phyloP scores from a whole-genome alignment of 2,113 vertebrate genomes.

The Actinemys pallida region DNA sequence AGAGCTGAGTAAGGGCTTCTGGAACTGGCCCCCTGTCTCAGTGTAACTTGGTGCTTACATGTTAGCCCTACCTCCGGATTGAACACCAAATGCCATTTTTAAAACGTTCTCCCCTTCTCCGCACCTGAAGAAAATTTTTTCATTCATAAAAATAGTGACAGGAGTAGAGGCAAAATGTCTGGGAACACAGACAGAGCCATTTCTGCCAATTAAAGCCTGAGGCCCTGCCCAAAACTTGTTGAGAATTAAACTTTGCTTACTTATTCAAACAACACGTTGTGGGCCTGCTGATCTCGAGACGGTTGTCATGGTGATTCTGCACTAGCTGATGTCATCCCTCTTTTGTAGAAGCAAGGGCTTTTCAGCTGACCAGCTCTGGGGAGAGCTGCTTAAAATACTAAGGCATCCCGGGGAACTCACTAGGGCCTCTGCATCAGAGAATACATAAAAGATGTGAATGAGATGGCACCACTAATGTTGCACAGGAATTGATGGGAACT shows the following conservation, averaged over 20 bases:
- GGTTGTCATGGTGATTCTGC: slow-evolving; percentile 75
- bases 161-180: not conserved
- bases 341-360: slow-evolving; percentile 63
- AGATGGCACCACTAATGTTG: slow-evolving; percentile 46
- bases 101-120: not conserved
- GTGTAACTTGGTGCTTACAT: not conserved
- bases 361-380: slow-evolving; percentile 70
- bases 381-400: slow-evolving; percentile 71
- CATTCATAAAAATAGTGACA: not conserved
- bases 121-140: not conserved
- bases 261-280: slow-evolving; percentile 63
- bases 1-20: not conserved
- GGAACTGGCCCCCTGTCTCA: not conserved
- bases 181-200: accelerated
- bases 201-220: slow-evolving; percentile 16
- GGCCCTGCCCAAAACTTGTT: slow-evolving; percentile 38
- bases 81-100: not conserved
- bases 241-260: slow-evolving; percentile 48
- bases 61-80: not conserved
- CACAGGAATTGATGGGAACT: slow-evolving; percentile 64
- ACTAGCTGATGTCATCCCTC: slow-evolving; percentile 77
- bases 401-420: slow-evolving; percentile 45
- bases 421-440: slow-evolving; percentile 23
- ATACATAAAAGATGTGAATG: slow-evolving; percentile 56
- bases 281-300: slow-evolving; percentile 57